Evolutionary conservation across 2,888 invertebrate species (phyloP).

Genomic region (Dynastes tityus): DNA sequence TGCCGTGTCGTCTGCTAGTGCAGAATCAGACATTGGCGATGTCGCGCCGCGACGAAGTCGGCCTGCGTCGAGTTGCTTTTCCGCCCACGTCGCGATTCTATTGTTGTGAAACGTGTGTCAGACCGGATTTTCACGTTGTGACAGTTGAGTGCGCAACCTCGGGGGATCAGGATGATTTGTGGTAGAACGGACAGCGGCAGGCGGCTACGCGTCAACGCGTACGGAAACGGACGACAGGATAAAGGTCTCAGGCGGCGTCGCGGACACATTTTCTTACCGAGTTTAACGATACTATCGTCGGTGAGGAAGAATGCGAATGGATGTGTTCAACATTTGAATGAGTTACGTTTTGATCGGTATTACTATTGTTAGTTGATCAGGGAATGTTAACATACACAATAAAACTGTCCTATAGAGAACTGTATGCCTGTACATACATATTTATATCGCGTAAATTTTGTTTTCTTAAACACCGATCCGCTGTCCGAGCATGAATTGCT

Average conservation of each 20-base stretch:
- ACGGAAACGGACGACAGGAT: conserved; percentile 14
- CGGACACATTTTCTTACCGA: conserved; percentile 36
- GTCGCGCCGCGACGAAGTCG: background rate
- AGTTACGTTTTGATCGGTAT: too few species aligned
- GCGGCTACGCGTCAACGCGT: conserved; percentile 39
- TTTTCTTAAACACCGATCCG: too few species aligned
- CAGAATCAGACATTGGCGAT: conserved; percentile 24
- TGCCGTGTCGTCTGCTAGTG: background rate
- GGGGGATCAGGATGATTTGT: conserved; percentile 64
- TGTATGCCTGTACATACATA: too few species aligned
- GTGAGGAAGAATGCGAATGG: background rate
- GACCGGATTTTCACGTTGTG: conserved; percentile 64
- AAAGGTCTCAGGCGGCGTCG: conserved; percentile 24
- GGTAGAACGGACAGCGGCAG: conserved; percentile 61
- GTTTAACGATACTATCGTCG: conserved; percentile 35
- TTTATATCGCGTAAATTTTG: too few species aligned
- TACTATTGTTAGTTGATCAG: too few species aligned
- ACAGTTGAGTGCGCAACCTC: conserved; percentile 67
- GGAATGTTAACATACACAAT: too few species aligned
- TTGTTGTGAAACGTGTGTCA: conserved; percentile 62
- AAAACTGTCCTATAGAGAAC: too few species aligned
- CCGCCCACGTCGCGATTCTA: conserved; percentile 70
- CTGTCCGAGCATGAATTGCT: background rate
- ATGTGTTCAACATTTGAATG: background rate
- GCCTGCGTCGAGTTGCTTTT: conserved; percentile 59